Conservation (phyloP, 2,113 vertebrate genomes). For the Hystrix brachyura region DNA sequence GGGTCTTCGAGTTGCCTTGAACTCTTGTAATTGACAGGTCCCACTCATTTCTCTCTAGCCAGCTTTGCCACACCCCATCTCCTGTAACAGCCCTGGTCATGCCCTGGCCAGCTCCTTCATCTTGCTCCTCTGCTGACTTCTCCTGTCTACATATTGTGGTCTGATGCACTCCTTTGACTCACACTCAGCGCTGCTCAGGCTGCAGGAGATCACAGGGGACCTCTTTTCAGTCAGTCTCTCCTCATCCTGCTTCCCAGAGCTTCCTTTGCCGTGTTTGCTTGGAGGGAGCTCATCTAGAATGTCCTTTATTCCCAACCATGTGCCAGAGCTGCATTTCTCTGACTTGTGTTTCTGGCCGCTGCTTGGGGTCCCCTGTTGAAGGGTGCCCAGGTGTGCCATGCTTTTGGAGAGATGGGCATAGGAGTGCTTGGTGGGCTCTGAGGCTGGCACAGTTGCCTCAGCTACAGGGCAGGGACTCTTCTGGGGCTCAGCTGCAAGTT, state of each 20-base stretch:
- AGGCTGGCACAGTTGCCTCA: background rate
- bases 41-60: too few species aligned
- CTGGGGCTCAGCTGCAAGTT: background rate
- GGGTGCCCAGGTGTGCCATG: fast-evolving
- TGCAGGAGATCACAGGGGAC: background rate
- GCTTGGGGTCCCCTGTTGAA: background rate
- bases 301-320: background rate
- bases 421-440: background rate
- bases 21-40: too few species aligned
- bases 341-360: background rate
- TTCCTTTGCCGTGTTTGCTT: background rate
- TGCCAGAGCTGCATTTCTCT: background rate
- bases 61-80: too few species aligned
- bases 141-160: background rate
- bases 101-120: background rate
- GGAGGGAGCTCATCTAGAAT: too few species aligned
- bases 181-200: background rate
- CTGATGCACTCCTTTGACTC: background rate
- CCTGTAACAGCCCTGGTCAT: background rate
- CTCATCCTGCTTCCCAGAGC: background rate
- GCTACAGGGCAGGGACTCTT: background rate
- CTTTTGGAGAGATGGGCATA: fast-evolving
- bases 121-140: background rate
- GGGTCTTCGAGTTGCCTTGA: too few species aligned
- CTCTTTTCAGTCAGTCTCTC: too few species aligned